Evolutionary conservation across 2,113 vertebrate species (phyloP).

Genomic region (Etheostoma spectabile): DNA sequence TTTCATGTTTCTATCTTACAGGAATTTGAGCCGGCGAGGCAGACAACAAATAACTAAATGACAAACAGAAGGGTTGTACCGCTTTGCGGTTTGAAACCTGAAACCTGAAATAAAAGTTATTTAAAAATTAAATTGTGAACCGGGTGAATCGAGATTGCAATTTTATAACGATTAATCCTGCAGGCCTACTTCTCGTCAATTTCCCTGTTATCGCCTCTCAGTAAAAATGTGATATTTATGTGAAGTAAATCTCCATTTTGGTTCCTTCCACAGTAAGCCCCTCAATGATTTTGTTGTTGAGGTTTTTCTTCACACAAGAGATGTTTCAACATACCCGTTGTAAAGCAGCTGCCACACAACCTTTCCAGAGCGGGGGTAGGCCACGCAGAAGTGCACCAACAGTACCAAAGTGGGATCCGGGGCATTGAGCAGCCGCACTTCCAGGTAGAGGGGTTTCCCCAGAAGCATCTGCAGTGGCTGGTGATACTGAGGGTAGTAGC

Average conservation of each 20-base stretch:
- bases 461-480: constrained; percentile 82
- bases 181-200: neutral
- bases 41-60: too few species aligned
- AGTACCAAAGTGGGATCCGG: constrained; percentile 80
- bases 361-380: constrained; percentile 84
- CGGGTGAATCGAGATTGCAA: too few species aligned
- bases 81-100: too few species aligned
- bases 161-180: too few species aligned
- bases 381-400: constrained; percentile 85
- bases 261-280: neutral
- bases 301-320: neutral
- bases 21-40: too few species aligned
- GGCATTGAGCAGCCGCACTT: constrained; percentile 81
- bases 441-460: constrained; percentile 82
- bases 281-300: neutral
- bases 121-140: too few species aligned
- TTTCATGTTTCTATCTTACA: too few species aligned
- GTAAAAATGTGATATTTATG: neutral
- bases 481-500: constrained; percentile 84
- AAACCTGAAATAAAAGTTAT: too few species aligned
- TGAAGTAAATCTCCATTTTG: neutral
- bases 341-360: constrained; percentile 85
- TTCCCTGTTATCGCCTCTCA: neutral
- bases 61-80: too few species aligned
- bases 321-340: constrained; percentile 76